phyloP scores from a whole-genome alignment of 2,888 invertebrate genomes.

The Dicycla oo region DNA sequence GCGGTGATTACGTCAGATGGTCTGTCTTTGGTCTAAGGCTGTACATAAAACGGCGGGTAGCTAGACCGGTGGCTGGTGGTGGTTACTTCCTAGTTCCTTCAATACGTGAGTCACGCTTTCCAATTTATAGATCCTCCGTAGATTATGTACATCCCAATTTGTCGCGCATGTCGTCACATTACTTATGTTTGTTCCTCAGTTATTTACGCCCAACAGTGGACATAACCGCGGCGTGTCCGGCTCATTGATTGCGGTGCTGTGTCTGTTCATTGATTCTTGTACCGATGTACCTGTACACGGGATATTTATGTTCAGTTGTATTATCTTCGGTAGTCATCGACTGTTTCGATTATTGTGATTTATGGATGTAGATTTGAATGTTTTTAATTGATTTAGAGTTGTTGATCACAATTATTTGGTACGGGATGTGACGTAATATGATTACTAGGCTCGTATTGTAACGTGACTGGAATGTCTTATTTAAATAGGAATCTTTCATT shows the following conservation, averaged over 20 bases:
- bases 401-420: background rate
- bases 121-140: conserved; percentile 31
- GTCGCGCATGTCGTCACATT: conserved; percentile 45
- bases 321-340: conserved; percentile 48
- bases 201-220: conserved; percentile 53
- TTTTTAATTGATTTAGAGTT: conserved; percentile 29
- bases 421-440: too few relatives aligned
- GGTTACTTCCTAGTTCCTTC: too few relatives aligned
- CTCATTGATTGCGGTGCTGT: conserved; percentile 40
- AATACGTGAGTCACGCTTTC: conserved; percentile 8
- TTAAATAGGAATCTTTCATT: too few relatives aligned
- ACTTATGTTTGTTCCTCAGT: conserved; percentile 36
- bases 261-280: conserved; percentile 41
- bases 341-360: conserved; percentile 47
- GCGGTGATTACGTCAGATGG: too few relatives aligned
- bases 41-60: too few relatives aligned
- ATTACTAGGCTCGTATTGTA: too few relatives aligned
- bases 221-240: conserved; percentile 39
- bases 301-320: conserved; percentile 48
- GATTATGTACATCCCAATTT: conserved; percentile 43
- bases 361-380: conserved; percentile 29
- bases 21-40: too few relatives aligned
- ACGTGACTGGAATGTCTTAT: too few relatives aligned
- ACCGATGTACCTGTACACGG: background rate
- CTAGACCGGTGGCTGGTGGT: too few relatives aligned